Percentiles rank a stretch among this genome's conserved stretches.
Conservation (phyloP, 2,113 vertebrate species). For the Oryzias curvinotus region DNA sequence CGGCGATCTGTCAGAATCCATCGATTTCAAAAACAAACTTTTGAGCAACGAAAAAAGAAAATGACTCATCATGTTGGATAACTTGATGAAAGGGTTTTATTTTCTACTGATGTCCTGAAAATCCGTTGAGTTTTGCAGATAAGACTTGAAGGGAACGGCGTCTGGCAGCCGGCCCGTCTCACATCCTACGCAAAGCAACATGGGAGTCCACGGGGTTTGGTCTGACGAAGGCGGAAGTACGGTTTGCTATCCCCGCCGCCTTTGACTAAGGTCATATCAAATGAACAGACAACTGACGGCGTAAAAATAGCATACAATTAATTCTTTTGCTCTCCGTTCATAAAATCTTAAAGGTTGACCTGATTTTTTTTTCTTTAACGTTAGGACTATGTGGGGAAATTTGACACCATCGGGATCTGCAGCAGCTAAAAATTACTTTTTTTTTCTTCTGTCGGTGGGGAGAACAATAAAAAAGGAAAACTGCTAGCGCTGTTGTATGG, state of each 20-base stretch:
- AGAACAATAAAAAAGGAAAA: background rate
- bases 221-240: slow-evolving; percentile 74
- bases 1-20: slow-evolving; percentile 31
- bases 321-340: slow-evolving; percentile 66
- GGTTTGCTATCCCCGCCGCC: slow-evolving; percentile 82
- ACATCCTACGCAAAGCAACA: slow-evolving; percentile 58
- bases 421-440: slow-evolving; percentile 66
- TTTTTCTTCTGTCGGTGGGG: slow-evolving; percentile 55
- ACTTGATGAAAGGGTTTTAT: slow-evolving; percentile 62
- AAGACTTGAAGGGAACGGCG: slow-evolving; percentile 51
- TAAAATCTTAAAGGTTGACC: slow-evolving; percentile 81
- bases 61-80: slow-evolving; percentile 67
- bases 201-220: slow-evolving; percentile 68
- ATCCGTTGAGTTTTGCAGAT: slow-evolving; percentile 72
- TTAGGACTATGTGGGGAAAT: slow-evolving; percentile 80
- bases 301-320: slow-evolving; percentile 87
- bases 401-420: slow-evolving; percentile 63
- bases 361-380: slow-evolving; percentile 71
- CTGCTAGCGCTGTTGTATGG: no score
- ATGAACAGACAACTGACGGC: slow-evolving; percentile 80
- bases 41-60: slow-evolving; percentile 35
- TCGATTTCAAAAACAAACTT: slow-evolving; percentile 49
- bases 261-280: slow-evolving; percentile 85
- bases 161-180: slow-evolving; percentile 45
- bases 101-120: slow-evolving; percentile 66